Base-by-base conservation (phyloP, 2,113 vertebrate species). In the Pipa parva region DNA sequence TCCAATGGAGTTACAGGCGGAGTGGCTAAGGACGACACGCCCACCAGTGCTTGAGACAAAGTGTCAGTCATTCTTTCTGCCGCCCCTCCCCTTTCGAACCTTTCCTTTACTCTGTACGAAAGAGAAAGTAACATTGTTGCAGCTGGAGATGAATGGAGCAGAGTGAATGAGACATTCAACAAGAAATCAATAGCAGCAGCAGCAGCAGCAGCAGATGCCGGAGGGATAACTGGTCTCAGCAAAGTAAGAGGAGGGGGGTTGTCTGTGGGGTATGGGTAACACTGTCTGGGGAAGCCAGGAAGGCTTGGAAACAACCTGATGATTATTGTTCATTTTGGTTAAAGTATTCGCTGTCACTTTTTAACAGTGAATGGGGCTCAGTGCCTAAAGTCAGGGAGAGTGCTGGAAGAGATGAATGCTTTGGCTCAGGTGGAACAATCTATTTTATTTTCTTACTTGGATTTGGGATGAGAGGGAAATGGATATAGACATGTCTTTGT, bases 101-200 rank as follows among this genome's bases (percentile, higher is more conserved):
- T 77, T 81, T 83, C 88, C 86, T 88, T 88, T 89, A 83, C 85
- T 73, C 83, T 77, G 84, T 78, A 87, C 83, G 81, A 83, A 87
- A 89, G 84, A 84, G 88, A 92, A 93, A 92, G 89, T 93, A 88
- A 92, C 82, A 87, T 90, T 93, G 92, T 87, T 90, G 85, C 83
- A 81, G 83, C 84, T 76, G 78, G 80, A 78, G 82, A 79, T 85
- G 86, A 82, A 84, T 65, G 86, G 86, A 85, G 84, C 84, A 54
- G 48, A 84, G 81, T 91, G 89, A 90, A 85, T 86, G 87, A 84
- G 85, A 83, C 73, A 78, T 70, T 72, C 64, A 24, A n/a, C 76
- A 21, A 48, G 51, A 46, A 63, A 72, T 58, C 71, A 71, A 3
- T 59, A 51, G 63, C 63, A 11, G 33, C 57, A 56, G 62, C 77